Conservation (phyloP, 2,797 vertebrate species). For the Platalea minor region DNA sequence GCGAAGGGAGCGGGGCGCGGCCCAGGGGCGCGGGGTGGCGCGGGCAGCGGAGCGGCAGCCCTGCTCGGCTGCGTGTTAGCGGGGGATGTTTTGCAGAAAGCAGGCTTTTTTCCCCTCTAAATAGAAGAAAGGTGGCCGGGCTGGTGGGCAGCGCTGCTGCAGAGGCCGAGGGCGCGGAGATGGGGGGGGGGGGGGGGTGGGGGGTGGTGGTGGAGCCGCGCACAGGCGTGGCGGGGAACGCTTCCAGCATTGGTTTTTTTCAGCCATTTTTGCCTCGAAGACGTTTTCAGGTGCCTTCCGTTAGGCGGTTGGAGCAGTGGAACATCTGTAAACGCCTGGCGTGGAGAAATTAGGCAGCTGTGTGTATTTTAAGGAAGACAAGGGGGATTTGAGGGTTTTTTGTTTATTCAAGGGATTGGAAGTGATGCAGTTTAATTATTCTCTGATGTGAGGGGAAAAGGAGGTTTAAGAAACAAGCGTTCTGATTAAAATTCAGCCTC, state of each 20-base stretch:
- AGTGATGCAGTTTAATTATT: neutral
- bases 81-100: rapidly evolving
- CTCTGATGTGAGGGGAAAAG: neutral
- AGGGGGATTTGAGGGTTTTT: rapidly evolving
- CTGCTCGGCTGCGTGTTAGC: rapidly evolving
- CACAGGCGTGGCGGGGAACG: neutral
- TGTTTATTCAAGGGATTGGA: neutral
- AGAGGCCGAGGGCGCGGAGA: rapidly evolving
- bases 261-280: neutral
- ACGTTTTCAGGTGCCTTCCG: neutral
- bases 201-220: neutral
- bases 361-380: neutral
- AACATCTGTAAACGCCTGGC: neutral
- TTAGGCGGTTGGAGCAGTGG: too few species aligned
- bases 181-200: too few species aligned
- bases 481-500: neutral
- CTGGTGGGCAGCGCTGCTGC: neutral
- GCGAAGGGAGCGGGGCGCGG: rapidly evolving
- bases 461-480: neutral
- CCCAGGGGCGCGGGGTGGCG: too few species aligned
- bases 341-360: neutral
- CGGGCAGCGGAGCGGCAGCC: neutral
- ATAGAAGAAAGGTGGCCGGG: rapidly evolving
- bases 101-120: rapidly evolving
- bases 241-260: rapidly evolving